These are phyloP conservation scores for Catotricha subobsoleta DNA, from an alignment of 2,888 invertebrate genomes.

Conservation along the genomic window DNA sequence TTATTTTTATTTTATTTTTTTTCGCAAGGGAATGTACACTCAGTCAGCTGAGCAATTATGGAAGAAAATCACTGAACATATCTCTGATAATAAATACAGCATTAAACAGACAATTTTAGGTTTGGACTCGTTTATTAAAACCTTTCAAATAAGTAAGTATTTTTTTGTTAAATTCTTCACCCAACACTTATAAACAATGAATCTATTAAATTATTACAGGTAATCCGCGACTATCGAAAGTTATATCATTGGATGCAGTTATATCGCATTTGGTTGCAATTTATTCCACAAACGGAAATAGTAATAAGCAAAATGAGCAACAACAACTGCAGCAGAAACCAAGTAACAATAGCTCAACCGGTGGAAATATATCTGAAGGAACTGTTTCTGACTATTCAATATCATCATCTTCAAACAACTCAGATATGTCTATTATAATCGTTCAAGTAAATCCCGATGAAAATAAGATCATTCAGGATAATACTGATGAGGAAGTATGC, in stretches of 20 bases:
- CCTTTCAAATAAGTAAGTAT: conserved; percentile 21
- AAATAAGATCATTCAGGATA: conserved; percentile 7
- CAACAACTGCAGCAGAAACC: neutral
- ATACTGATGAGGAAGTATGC: conserved; percentile 13
- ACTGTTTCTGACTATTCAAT: conserved; percentile 2
- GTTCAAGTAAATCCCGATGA: conserved; percentile 7
- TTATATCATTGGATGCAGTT: conserved; percentile 24
- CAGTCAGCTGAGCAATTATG: conserved; percentile 37
- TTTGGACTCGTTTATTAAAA: conserved; percentile 24
- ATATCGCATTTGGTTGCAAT: conserved; percentile 27
- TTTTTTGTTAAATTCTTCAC: too few relatives aligned
- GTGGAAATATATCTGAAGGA: neutral
- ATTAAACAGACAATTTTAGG: conserved; percentile 24
- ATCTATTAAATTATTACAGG: conserved; percentile 13
- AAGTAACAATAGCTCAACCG: neutral
- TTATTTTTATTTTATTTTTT: too few relatives aligned
- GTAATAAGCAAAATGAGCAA: neutral
- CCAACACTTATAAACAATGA: too few relatives aligned
- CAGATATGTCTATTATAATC: neutral
- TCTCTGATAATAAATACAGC: conserved; percentile 24
- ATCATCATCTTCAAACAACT: conserved; percentile 1
- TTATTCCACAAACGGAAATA: conserved; percentile 18
- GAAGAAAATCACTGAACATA: conserved; percentile 26
- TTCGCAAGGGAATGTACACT: conserved; percentile 56
- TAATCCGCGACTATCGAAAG: conserved; percentile 25